Evolutionary conservation across 2,113 vertebrate genomes (phyloP).

Genomic region (Phaetusa simplex): DNA sequence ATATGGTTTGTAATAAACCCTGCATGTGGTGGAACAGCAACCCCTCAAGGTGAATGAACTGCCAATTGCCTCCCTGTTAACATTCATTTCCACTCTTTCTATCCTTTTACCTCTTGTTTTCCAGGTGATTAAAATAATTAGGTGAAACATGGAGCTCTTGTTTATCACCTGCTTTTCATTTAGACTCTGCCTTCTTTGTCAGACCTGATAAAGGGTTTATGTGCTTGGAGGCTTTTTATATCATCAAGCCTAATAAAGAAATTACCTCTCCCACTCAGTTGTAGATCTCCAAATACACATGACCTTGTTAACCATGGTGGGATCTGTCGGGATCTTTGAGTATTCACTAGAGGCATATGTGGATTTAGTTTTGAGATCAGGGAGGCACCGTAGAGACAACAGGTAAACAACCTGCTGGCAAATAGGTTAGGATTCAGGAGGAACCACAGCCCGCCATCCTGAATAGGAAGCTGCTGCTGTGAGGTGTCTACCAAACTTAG

Average conservation of each 20-base stretch:
- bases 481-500: background rate
- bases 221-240: background rate
- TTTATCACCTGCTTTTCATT: background rate
- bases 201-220: background rate
- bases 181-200: background rate
- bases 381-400: fast-evolving
- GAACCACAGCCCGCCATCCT: background rate
- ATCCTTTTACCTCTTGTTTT: background rate
- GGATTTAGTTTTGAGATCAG: background rate
- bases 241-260: background rate
- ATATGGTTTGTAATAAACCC: background rate
- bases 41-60: background rate
- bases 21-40: background rate
- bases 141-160: no score
- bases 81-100: background rate
- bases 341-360: fast-evolving
- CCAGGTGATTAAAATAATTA: background rate
- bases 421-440: fast-evolving
- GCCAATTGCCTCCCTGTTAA: background rate
- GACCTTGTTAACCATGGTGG: background rate
- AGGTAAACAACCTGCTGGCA: background rate
- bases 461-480: background rate
- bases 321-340: background rate
- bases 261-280: background rate
- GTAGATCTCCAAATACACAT: background rate